Base-by-base conservation (phyloP, 2,888 invertebrate species). In the Lasiommata megera region DNA sequence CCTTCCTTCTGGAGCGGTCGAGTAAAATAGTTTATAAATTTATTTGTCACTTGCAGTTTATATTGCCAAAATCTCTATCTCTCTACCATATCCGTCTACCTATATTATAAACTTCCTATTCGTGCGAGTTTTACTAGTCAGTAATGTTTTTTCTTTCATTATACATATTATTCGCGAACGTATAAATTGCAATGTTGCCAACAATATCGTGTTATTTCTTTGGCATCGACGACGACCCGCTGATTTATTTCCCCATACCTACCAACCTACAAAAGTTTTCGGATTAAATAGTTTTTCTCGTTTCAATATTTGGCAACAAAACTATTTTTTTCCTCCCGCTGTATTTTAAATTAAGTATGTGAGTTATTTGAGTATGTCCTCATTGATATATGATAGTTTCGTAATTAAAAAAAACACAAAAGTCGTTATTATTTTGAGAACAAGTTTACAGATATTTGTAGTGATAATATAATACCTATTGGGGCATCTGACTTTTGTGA, bases 141-240 rank as follows among this genome's bases (percentile, higher is more conserved):
- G 23, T 23, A 23, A 23, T 3, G 23, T 5, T n/a, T n/a, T n/a
- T n/a, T n/a, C 23, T 23, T 23, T 23, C 17, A 52, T 52, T 18
- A 41, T 12, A 29, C 36, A 38, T 37, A 17, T 34, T 41, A 52
- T 31, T 29, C 17, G 18, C 31, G 18, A 31, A 63, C 66, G 61
- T 65, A 70, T 70, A 72, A 68, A 72, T 68, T 69, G 72, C 78
- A 73, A 68, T 79, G 83, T 81, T 88, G 89, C 88, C 88, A 88
- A 84, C 85, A 80, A 82, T 85, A 82, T 81, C 83, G 82, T 88
- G 86, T 88, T 87, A 83, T 88, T 88, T 84, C 84, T 79, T 89
- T 89, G 89, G 89, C 89, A 87, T 89, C 88, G 85, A 80, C 76
- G 81, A 82, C 84, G 79, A 80, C 79, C 69, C 68, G 63, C 76